These are phyloP conservation scores for Drosophila bocqueti DNA, from an alignment of 1,140 invertebrate genomes.

Conservation along the genomic window DNA sequence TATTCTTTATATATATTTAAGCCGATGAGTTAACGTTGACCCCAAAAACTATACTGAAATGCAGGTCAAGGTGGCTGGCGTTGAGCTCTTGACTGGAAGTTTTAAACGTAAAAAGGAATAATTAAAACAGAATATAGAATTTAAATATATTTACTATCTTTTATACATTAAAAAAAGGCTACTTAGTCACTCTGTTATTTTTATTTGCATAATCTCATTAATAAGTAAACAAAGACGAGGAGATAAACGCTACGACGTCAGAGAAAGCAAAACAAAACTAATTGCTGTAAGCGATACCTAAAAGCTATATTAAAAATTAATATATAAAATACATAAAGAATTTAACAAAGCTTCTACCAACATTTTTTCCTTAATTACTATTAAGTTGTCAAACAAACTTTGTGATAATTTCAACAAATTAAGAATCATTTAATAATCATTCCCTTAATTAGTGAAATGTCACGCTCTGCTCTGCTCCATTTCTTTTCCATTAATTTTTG, in stretches of 20 bases:
- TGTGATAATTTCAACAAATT: conserved; percentile 2
- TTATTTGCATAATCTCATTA: conserved; percentile 30
- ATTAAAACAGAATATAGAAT: background rate
- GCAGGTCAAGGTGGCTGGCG: conserved; percentile 34
- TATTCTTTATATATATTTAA: background rate
- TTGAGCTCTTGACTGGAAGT: background rate
- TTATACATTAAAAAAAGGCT: background rate
- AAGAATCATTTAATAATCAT: conserved; percentile 15
- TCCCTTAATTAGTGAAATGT: conserved; percentile 26
- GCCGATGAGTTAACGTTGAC: conserved; percentile 3
- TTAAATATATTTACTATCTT: background rate
- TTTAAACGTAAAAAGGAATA: background rate
- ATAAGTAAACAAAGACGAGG: conserved; percentile 8
- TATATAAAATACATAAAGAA: background rate
- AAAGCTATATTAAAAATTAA: background rate
- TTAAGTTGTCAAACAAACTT: background rate
- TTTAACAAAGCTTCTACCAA: background rate
- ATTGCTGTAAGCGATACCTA: background rate
- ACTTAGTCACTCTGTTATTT: conserved; percentile 11
- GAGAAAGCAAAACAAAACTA: background rate
- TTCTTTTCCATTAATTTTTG: conserved; percentile 1
- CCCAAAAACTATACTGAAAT: conserved; percentile 16
- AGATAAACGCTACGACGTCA: conserved; percentile 8
- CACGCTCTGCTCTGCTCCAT: background rate
- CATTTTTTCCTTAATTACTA: background rate